Evolutionary conservation across 2,797 vertebrate genomes (phyloP).

Genomic region (Oryzias dopingdopingensis): DNA sequence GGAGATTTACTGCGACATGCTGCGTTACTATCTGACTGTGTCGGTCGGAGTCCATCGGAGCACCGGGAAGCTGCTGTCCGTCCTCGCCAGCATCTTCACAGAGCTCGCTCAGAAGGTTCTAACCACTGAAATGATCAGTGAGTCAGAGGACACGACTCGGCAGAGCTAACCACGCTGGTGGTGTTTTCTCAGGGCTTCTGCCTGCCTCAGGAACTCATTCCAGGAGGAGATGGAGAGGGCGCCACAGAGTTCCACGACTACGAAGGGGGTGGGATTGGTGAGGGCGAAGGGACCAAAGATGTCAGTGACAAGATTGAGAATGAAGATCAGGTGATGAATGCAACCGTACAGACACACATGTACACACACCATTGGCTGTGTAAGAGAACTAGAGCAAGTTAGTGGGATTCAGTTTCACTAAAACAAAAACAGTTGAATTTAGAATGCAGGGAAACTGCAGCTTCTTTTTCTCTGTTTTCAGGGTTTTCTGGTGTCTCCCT

Average conservation of each 20-base stretch:
- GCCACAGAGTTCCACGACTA: conserved; percentile 92
- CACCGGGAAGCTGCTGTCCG: conserved; percentile 89
- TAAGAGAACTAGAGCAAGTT: too few species aligned
- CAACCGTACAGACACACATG: too few species aligned
- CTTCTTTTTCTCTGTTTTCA: too few species aligned
- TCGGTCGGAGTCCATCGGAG: conserved; percentile 87
- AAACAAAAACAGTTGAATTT: too few species aligned
- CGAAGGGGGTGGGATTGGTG: conserved; percentile 92
- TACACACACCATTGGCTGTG: too few species aligned
- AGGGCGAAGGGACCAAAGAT: conserved; percentile 93
- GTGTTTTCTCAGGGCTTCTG: conserved; percentile 87
- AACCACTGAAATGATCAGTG: background rate
- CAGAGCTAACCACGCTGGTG: background rate
- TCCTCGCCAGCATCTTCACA: conserved; percentile 88
- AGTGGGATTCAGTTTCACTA: too few species aligned
- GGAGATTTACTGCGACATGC: conserved; percentile 84
- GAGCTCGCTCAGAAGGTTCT: conserved; percentile 91
- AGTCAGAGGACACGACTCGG: background rate
- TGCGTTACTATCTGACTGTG: conserved; percentile 86
- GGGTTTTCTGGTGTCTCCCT: too few species aligned
- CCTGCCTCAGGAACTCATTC: conserved; percentile 89
- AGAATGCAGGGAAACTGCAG: too few species aligned
- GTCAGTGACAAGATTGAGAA: conserved; percentile 96
- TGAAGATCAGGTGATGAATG: conserved; percentile 87
- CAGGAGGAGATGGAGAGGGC: conserved; percentile 85